Evolutionary conservation across 2,797 vertebrate genomes (phyloP), one percentile per base, ranked within the genome.

Genomic region (Todus mexicanus): DNA sequence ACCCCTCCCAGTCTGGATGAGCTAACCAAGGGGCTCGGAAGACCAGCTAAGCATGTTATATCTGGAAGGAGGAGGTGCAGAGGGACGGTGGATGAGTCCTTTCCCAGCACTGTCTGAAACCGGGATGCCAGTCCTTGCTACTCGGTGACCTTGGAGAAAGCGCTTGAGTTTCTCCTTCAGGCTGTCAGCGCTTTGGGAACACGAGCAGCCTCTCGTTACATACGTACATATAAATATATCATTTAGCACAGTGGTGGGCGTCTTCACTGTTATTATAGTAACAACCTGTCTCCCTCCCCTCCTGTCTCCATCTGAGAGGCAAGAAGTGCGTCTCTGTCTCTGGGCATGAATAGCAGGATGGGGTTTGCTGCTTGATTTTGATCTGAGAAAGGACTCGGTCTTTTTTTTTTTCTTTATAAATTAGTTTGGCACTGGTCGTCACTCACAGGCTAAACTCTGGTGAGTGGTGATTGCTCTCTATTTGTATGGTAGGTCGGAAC

Each of bases 241-340:
- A 51, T 85, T 87, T 75, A 89, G 92, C 89, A 92, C 93, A 80
- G 57, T 61, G 72, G 93, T 91, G 94, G 94, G 93, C 1, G 57
- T 91, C 75, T 69, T 65, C 57, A 31, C 76, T 91, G 91, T 91
- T 91, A 33, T 93, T 94, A 89, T 16, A 87, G 69, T 78, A 92
- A 85, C 87, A 95, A 89, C 87, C 84, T 89, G 82, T 33, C 89
- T 85, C 71, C 61, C 56, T 29, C 64, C 20, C 50, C 50, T 72
- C 71, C 84, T 38, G 10, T 50, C 87, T 85, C 69, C 72, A 43
- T 77, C 81, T 89, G 77, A 92, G 76, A 38, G 45, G 54, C 25
- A 79, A 71, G 42, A 84, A 84, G 65, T 27, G 33, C 54, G 72
- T 25, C 81, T 63, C 53, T 74, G n/a, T 77, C 75, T 65, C 90